Evolutionary conservation across 2,888 invertebrate species (phyloP).

Genomic region (Thereva nobilitata): DNA sequence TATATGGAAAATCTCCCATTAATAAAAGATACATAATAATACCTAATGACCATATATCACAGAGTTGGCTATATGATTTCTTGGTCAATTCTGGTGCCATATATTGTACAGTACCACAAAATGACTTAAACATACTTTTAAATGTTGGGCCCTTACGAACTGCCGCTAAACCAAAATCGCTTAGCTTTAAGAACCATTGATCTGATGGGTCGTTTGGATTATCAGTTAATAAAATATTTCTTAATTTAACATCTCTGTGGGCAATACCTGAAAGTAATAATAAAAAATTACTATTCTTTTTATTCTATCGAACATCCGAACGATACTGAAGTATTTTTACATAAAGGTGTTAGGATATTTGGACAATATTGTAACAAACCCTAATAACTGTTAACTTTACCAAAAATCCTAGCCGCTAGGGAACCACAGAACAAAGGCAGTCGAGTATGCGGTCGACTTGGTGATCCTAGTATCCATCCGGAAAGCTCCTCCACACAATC

Average conservation of each 20-base stretch:
- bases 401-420: too few species aligned
- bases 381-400: too few species aligned
- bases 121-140: conserved; percentile 16
- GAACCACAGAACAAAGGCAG: too few species aligned
- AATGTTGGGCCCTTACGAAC: conserved; percentile 4
- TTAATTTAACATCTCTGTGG: conserved; percentile 35
- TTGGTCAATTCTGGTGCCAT: conserved; percentile 36
- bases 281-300: neutral
- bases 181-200: conserved; percentile 30
- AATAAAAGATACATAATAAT: conserved; percentile 32
- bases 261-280: conserved; percentile 19
- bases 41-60: conserved; percentile 35
- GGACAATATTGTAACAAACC: too few species aligned
- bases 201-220: conserved; percentile 22
- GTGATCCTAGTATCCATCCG: too few species aligned
- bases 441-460: too few species aligned
- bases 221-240: conserved; percentile 31
- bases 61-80: conserved; percentile 29
- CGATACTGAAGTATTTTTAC: too few species aligned
- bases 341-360: too few species aligned
- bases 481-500: too few species aligned
- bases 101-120: conserved; percentile 35
- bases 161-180: conserved; percentile 31
- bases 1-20: conserved; percentile 24
- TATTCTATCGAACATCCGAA: too few species aligned